Evolutionary conservation across 2,888 invertebrate genomes (phyloP).

Genomic region (Drosophila formosana): DNA sequence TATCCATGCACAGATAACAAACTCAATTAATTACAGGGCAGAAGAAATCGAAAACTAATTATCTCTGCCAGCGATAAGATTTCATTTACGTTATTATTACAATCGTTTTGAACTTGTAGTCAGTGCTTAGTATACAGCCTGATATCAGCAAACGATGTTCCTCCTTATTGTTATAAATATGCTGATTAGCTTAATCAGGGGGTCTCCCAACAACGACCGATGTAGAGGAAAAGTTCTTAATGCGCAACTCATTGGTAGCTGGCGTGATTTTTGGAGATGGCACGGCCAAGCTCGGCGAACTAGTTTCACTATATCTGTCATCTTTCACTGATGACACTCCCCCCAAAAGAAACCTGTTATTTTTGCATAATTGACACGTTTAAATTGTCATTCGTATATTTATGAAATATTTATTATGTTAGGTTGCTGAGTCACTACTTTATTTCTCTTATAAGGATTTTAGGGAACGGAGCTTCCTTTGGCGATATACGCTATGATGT

Average conservation of each 20-base stretch:
- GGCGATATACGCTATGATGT: slow-evolving; percentile 88
- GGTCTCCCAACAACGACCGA: slow-evolving; percentile 24
- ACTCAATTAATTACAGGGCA: neutral
- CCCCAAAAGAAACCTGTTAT: neutral
- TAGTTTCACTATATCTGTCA: neutral
- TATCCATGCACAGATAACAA: neutral
- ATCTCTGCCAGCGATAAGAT: slow-evolving; percentile 1
- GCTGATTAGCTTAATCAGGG: slow-evolving; percentile 49
- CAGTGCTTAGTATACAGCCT: neutral
- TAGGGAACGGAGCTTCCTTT: slow-evolving; percentile 46
- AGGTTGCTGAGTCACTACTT: neutral
- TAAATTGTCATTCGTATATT: neutral
- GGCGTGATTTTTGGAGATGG: no score
- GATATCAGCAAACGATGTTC: neutral
- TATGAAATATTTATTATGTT: neutral
- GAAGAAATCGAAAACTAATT: neutral
- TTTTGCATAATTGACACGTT: neutral
- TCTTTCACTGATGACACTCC: neutral
- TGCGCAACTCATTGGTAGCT: slow-evolving; percentile 14
- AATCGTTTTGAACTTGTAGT: neutral
- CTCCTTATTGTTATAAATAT: slow-evolving; percentile 37
- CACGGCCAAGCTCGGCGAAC: neutral
- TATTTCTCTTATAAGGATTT: neutral
- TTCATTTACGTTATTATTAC: neutral
- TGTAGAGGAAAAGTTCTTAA: slow-evolving; percentile 29